Percentiles rank a stretch among this genome's conserved stretches.
Conservation (phyloP, 2,113 vertebrate species). For the Petroica traversi region DNA sequence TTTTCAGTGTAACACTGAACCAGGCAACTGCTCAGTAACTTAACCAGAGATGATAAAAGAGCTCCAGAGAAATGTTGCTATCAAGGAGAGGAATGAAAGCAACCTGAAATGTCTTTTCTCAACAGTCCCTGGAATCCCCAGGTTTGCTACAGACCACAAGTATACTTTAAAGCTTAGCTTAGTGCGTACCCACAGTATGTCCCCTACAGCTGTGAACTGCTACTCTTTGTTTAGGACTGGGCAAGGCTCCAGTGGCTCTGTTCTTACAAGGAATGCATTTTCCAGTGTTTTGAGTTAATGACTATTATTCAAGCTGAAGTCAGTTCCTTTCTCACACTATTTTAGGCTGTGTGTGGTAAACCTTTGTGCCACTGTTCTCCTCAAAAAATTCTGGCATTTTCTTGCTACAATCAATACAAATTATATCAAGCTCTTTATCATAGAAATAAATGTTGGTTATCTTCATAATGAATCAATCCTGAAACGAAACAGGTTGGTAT, state of each 20-base stretch:
- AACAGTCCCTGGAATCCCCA: neutral
- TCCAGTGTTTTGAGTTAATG: constrained; percentile 66
- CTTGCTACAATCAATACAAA: neutral
- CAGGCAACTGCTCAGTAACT: neutral
- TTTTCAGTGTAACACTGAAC: neutral
- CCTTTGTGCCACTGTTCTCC: constrained; percentile 42
- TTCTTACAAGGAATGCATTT: constrained; percentile 64
- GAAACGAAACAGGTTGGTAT: neutral
- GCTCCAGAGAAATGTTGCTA: neutral
- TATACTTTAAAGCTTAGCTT: neutral
- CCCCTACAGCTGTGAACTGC: constrained; percentile 42
- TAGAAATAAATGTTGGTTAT: neutral
- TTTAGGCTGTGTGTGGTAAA: constrained; percentile 61
- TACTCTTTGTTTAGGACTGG: constrained; percentile 53
- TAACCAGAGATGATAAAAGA: neutral
- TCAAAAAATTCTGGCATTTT: constrained; percentile 5
- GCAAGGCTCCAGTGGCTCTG: constrained; percentile 50
- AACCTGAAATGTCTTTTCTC: neutral
- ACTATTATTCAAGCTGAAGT: constrained; percentile 64
- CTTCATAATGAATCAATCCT: neutral
- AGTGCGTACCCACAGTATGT: neutral
- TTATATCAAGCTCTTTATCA: neutral
- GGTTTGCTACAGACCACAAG: neutral
- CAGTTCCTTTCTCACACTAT: constrained; percentile 69
- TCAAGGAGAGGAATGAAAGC: neutral